These are phyloP conservation scores for Escarpia spicata DNA, from an alignment of 2,888 invertebrate genomes.

Conservation along the genomic window DNA sequence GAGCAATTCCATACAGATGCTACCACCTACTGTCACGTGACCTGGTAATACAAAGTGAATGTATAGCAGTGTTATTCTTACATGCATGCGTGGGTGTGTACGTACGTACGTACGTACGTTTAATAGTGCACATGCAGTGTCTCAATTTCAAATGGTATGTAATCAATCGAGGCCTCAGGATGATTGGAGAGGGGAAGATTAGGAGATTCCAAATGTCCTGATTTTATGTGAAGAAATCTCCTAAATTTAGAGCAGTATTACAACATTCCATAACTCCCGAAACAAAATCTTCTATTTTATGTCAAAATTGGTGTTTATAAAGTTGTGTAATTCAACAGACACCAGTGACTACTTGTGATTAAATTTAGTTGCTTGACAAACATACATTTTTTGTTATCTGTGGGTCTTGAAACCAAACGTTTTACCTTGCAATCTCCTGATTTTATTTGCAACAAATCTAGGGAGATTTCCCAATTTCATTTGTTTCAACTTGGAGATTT, in stretches of 20 bases:
- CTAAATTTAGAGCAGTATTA: too few relatives aligned
- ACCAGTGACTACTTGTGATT: too few relatives aligned
- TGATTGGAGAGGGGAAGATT: background rate
- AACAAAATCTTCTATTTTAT: background rate
- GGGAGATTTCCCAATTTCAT: background rate
- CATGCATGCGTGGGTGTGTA: too few relatives aligned
- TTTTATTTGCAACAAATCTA: background rate
- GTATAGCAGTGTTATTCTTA: background rate
- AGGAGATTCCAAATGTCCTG: background rate
- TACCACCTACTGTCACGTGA: slow-evolving; percentile 62
- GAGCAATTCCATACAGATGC: slow-evolving; percentile 62
- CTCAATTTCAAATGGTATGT: background rate
- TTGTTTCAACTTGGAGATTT: background rate
- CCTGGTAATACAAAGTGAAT: slow-evolving; percentile 44
- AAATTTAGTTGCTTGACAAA: too few relatives aligned
- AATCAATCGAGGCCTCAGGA: too few relatives aligned
- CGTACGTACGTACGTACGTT: too few relatives aligned
- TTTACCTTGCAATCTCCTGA: too few relatives aligned
- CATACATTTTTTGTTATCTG: too few relatives aligned
- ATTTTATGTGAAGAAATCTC: too few relatives aligned
- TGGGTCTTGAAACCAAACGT: too few relatives aligned
- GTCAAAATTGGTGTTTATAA: background rate
- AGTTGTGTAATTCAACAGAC: background rate
- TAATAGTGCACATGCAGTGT: too few relatives aligned
- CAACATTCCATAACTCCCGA: too few relatives aligned